Evolutionary conservation across 2,113 vertebrate species (phyloP), one percentile per base, ranked within the genome.

Genomic region (Etia nguti): DNA sequence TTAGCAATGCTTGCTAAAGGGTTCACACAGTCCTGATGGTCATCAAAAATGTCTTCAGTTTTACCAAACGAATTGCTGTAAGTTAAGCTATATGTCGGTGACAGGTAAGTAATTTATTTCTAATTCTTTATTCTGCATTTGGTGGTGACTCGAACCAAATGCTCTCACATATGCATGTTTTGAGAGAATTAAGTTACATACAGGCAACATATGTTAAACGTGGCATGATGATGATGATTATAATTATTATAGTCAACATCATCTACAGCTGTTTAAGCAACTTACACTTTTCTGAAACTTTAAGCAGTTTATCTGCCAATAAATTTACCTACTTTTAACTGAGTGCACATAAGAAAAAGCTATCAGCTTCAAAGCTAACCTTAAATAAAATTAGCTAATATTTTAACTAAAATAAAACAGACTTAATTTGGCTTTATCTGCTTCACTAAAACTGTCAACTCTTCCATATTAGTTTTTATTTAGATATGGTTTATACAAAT

Each of bases 261-360:
- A 24, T 36, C 36, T 68, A 22, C 11, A 68, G 13, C 36, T 41
- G 62, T 15, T 68, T 22, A 68, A 68, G 36, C n/a, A 41, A 41
- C 7, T 0, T 13, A 24, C 62, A 41, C 12, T 16, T 0, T 16
- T 0, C 22, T 70, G 65, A 48, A 75, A 20, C 1, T 75, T 73
- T 46, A 46, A 73, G 13, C n/a, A 16, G 41, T 73, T 48, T 75
- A 46, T 18, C 68, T 73, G 24, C 5, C 24, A 48, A 18, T 73
- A 48, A 70, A 24, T 10, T 43, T 3, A 0, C 8, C 62, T 16
- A 0, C 36, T 70, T 13, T 70, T 70, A 65, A 65, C 26, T 60
- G 34, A 60, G 13, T 15, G 4, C 15, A 41, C 36, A 38, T 70
- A 70, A 24, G 36, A 24, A 70, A 50, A 24, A 15, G 8, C 2